Evolutionary conservation across 2,888 invertebrate genomes (phyloP).

Genomic region (Leptothorax acervorum): DNA sequence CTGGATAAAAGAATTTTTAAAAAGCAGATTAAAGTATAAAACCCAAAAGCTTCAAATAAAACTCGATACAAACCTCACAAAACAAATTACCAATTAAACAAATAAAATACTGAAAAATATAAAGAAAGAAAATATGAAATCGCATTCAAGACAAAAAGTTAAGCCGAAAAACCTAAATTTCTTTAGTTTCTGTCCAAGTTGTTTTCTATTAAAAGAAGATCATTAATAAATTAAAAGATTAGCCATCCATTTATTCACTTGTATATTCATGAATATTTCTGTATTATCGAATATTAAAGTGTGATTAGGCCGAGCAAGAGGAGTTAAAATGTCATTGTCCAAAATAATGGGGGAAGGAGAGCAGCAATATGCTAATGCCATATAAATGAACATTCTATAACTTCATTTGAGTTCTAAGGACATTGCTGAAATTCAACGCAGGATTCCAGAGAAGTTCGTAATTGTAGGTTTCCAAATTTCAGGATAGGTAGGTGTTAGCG

Average conservation of each 20-base stretch:
- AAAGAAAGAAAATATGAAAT: background rate
- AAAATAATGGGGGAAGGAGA: background rate
- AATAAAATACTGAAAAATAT: background rate
- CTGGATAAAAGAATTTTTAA: constrained; percentile 59
- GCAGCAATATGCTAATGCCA: background rate
- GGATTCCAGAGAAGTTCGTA: constrained; percentile 25
- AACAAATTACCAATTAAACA: background rate
- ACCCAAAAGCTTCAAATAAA: background rate
- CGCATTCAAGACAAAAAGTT: background rate
- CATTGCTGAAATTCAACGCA: constrained; percentile 20
- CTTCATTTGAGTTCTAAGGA: constrained; percentile 35
- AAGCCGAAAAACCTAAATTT: background rate
- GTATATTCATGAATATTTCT: background rate
- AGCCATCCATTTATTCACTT: constrained; percentile 2
- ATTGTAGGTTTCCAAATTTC: constrained; percentile 44
- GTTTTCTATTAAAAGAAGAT: background rate
- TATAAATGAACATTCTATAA: constrained; percentile 14
- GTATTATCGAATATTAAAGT: background rate
- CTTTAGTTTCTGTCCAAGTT: background rate
- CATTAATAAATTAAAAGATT: background rate
- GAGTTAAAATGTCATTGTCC: background rate
- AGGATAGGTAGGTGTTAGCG: constrained; percentile 43
- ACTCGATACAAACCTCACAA: background rate
- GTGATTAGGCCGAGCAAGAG: background rate
- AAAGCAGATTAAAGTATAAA: constrained; percentile 56